These are phyloP conservation scores for Oenanthe melanoleuca DNA, from an alignment of 2,113 vertebrate genomes.

Conservation along the genomic window DNA sequence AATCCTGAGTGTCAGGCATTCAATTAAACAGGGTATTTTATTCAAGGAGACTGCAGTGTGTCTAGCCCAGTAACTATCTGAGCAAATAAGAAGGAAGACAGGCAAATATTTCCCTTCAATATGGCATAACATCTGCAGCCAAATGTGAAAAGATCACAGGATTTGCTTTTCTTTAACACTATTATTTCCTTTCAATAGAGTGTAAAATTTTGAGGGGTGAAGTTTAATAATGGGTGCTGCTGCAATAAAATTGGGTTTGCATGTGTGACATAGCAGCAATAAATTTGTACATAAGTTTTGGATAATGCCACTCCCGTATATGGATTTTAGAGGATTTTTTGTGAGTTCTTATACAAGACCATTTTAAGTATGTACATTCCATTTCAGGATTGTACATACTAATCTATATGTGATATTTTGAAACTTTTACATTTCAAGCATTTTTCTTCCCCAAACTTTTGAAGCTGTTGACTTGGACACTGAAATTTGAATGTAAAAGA, in stretches of 20 bases:
- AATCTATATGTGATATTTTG: background rate
- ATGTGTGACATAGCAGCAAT: constrained; percentile 56
- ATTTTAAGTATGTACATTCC: background rate
- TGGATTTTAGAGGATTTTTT: background rate
- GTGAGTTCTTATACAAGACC: background rate
- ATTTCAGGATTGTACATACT: background rate
- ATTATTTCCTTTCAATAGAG: constrained; percentile 77
- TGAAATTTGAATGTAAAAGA: background rate
- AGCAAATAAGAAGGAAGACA: constrained; percentile 50
- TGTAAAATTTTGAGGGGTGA: constrained; percentile 75
- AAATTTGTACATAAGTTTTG: background rate
- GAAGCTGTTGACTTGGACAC: background rate
- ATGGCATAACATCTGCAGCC: constrained; percentile 71
- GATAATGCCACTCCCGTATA: background rate
- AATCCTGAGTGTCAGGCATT: constrained; percentile 79
- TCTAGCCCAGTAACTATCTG: constrained; percentile 64
- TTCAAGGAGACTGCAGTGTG: constrained; percentile 69
- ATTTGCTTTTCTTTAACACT: constrained; percentile 78
- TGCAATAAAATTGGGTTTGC: constrained; percentile 73
- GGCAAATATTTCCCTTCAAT: constrained; percentile 70
- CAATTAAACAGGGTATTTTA: constrained; percentile 79
- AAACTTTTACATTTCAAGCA: background rate
- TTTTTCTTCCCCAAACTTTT: background rate
- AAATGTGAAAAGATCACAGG: constrained; percentile 74
- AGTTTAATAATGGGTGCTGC: constrained; percentile 72